Evolutionary conservation across 2,113 vertebrate species (phyloP).

Genomic region (Penelope pileata): DNA sequence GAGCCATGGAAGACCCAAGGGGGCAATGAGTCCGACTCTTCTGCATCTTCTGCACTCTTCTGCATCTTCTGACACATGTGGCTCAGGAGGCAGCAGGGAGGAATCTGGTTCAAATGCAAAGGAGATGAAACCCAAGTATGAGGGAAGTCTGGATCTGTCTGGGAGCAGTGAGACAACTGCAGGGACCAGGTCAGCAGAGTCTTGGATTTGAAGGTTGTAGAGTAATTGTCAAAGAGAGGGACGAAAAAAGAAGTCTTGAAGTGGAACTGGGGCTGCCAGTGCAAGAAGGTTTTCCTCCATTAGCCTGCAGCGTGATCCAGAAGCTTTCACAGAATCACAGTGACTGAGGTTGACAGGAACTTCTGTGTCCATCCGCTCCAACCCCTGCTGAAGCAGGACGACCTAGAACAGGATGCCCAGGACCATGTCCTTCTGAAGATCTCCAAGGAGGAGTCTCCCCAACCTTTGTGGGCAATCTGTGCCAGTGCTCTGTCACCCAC

Average conservation of each 20-base stretch:
- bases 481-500: not conserved
- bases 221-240: not conserved
- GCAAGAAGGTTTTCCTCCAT: not conserved
- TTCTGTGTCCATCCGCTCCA: not conserved
- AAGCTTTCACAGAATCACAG: not conserved
- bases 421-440: not conserved
- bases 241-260: not conserved
- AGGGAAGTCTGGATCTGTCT: not conserved
- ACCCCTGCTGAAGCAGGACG: not conserved
- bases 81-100: not conserved
- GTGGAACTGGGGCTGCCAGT: not conserved
- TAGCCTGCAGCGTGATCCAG: not conserved
- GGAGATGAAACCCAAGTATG: not conserved
- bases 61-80: not conserved
- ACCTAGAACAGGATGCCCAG: not conserved
- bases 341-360: not conserved
- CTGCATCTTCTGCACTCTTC: rapidly evolving
- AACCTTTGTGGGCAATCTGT: not conserved
- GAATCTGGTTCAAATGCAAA: not conserved
- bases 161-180: not conserved
- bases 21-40: rapidly evolving
- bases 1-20: not conserved
- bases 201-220: not conserved
- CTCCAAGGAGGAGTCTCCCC: not conserved
- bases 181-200: not conserved